These are phyloP conservation scores for Sebastes wilsoni DNA, from an alignment of 2,797 vertebrate genomes.

Conservation along the genomic window DNA sequence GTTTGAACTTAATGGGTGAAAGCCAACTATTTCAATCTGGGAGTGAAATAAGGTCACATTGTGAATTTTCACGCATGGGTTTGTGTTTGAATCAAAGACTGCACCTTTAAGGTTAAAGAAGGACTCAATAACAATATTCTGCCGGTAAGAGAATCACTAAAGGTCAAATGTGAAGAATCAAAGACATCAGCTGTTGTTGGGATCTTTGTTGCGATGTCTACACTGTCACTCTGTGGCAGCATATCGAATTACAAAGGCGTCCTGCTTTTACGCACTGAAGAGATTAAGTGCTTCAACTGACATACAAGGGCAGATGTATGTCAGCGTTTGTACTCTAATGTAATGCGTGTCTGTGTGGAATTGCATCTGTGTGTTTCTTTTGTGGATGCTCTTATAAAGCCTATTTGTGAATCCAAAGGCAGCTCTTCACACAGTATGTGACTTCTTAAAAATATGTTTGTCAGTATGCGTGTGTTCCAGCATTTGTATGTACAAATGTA, in stretches of 20 bases:
- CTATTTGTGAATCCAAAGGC: neutral
- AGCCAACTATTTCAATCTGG: neutral
- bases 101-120: conserved; percentile 7
- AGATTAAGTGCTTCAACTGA: conserved; percentile 33
- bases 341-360: neutral
- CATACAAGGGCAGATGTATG: conserved; percentile 23
- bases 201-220: conserved; percentile 3
- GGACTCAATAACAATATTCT: neutral
- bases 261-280: conserved; percentile 10
- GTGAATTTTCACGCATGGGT: neutral
- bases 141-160: neutral
- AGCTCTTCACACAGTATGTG: neutral
- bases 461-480: neutral
- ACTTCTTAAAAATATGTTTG: neutral
- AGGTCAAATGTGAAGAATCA: conserved; percentile 22
- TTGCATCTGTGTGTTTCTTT: neutral
- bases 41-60: neutral
- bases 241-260: conserved; percentile 31
- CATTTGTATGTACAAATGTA: neutral
- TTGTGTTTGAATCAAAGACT: neutral
- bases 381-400: neutral
- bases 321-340: neutral
- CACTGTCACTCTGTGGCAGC: conserved; percentile 33
- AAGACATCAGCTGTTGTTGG: conserved; percentile 8
- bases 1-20: neutral